These are phyloP conservation scores for Pheucticus melanocephalus DNA, from an alignment of 2,113 vertebrate species.

Conservation along the genomic window DNA sequence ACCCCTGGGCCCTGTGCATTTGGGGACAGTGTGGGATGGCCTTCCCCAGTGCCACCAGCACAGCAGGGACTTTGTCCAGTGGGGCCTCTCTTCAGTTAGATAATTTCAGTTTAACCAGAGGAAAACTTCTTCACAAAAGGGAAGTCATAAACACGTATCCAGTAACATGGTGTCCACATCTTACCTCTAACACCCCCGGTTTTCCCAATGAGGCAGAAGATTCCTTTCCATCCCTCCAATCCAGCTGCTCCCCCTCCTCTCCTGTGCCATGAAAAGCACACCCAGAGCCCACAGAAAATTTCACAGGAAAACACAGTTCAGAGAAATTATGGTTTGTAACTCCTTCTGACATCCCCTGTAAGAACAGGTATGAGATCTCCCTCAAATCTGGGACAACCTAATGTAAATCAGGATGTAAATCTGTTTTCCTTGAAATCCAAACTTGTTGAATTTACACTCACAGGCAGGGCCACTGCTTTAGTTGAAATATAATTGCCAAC, in stretches of 20 bases:
- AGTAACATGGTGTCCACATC: neutral
- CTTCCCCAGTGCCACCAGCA: neutral
- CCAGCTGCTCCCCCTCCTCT: neutral
- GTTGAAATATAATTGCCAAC: neutral
- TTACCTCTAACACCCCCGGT: neutral
- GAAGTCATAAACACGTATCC: neutral
- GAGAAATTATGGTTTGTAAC: neutral
- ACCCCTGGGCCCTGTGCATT: accelerated
- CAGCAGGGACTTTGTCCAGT: neutral
- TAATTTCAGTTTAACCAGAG: neutral
- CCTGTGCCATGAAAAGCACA: accelerated
- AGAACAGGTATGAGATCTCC: neutral
- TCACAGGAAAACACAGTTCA: neutral
- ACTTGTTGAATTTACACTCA: neutral
- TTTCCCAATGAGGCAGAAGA: neutral
- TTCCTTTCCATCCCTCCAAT: neutral
- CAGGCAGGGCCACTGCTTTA: neutral
- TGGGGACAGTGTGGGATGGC: neutral
- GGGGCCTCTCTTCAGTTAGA: neutral
- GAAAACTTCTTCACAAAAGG: neutral
- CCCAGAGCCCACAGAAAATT: neutral
- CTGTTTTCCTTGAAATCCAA: neutral
- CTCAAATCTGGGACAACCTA: neutral
- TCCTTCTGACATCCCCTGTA: neutral
- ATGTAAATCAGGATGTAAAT: neutral